Evolutionary conservation across 2,888 invertebrate genomes (phyloP), one percentile per base, ranked within the genome.

Genomic region (Belgica antarctica): DNA sequence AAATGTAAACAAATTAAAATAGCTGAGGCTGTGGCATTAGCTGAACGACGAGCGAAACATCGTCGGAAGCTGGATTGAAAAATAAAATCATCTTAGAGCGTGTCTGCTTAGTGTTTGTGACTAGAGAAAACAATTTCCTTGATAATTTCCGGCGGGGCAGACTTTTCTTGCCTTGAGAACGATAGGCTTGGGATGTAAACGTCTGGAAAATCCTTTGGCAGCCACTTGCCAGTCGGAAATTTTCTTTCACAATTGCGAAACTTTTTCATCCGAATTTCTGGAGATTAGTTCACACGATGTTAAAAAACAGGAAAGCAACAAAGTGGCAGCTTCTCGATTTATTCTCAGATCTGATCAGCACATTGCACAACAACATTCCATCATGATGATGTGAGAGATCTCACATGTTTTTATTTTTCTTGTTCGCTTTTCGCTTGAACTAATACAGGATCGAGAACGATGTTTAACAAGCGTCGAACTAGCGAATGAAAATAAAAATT

Each of bases 121-220:
- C n/a, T n/a, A 2, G n/a, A 41, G 41, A n/a, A 41, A 41, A 41
- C 15, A 4, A 31, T 31, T 31, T 31, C 31, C 31, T 31, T 10
- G 31, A 31, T 31, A 5, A 41, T 41, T 41, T 41, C 41, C 41
- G 12, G 3, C 8, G n/a, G n/a, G n/a, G n/a, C n/a, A n/a, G n/a
- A n/a, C n/a, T n/a, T n/a, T n/a, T n/a, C n/a, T n/a, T n/a, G n/a
- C n/a, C n/a, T n/a, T n/a, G n/a, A n/a, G n/a, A n/a, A n/a, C n/a
- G n/a, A n/a, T n/a, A n/a, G n/a, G n/a, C n/a, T n/a, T n/a, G n/a
- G n/a, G n/a, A n/a, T n/a, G n/a, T n/a, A 2, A 41, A n/a, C 41
- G 41, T 41, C 41, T 41, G 41, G 41, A 41, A 41, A 41, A 41
- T 41, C 41, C 15, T 41, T 15, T 41, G n/a, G n/a, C n/a, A n/a